These are phyloP conservation scores for Megastigmus dorsalis DNA, from an alignment of 2,888 invertebrate genomes.

Conservation along the genomic window DNA sequence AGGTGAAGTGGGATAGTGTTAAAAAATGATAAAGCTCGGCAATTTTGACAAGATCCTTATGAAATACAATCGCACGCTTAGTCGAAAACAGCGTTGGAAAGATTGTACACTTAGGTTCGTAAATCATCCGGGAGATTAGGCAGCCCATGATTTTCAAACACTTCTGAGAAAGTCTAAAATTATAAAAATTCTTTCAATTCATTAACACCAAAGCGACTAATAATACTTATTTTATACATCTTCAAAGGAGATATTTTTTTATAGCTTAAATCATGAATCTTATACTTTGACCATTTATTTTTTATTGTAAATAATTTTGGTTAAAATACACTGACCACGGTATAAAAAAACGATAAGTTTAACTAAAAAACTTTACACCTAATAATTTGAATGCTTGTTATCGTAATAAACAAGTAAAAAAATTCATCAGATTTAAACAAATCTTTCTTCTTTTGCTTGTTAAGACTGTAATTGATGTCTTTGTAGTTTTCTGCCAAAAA, in stretches of 20 bases:
- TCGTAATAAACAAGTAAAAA: no score
- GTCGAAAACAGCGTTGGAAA: conserved; percentile 4
- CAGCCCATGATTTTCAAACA: conserved; percentile 34
- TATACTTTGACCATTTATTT: background rate
- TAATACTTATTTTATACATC: conserved; percentile 22
- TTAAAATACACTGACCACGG: no score
- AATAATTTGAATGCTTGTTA: no score
- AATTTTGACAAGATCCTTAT: conserved; percentile 23
- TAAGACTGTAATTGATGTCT: no score
- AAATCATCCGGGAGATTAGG: conserved; percentile 44
- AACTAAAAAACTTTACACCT: no score
- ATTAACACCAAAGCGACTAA: background rate
- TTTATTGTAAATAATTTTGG: background rate
- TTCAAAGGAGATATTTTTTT: background rate
- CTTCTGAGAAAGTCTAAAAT: conserved; percentile 31
- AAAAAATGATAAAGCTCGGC: conserved; percentile 20
- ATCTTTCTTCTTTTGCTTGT: no score
- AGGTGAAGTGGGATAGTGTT: conserved; percentile 12
- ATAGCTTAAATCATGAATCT: background rate
- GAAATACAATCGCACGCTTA: background rate
- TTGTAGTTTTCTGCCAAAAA: no score
- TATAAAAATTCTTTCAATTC: conserved; percentile 28
- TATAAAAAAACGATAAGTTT: no score
- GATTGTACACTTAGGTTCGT: conserved; percentile 12
- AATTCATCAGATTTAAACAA: no score